A percentile compares a stretch with the other conserved stretches of the same genome.
phyloP scores from a whole-genome alignment of 2,888 invertebrate genomes.

The Bombylius major region DNA sequence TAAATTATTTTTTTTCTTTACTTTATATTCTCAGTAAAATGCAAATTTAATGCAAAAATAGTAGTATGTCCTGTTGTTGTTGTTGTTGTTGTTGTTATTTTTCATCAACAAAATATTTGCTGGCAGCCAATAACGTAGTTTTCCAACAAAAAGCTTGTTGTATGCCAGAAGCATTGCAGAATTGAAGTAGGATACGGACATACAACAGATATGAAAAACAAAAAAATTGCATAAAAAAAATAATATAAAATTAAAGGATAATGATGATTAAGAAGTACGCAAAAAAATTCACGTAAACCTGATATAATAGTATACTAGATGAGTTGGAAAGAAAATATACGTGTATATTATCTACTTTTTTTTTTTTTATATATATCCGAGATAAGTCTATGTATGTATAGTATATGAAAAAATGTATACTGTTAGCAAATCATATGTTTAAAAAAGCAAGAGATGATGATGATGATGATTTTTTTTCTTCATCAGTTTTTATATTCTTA shows the following conservation, averaged over 20 bases:
- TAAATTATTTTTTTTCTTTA: no score
- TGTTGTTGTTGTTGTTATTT: no score
- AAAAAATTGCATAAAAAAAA: neutral
- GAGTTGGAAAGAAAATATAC: slow-evolving; percentile 5
- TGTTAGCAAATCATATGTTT: no score
- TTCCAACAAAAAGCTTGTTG: neutral
- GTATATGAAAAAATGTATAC: no score
- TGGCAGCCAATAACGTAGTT: slow-evolving; percentile 8
- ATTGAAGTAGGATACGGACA: neutral
- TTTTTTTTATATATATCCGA: no score
- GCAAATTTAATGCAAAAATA: no score
- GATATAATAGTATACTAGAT: neutral
- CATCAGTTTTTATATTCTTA: slow-evolving; percentile 10
- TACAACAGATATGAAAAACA: neutral
- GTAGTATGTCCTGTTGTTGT: no score
- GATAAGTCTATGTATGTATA: no score
- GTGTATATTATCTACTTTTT: neutral
- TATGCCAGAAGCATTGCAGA: slow-evolving; percentile 12
- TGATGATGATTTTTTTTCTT: slow-evolving; percentile 1
- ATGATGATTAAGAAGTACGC: no score
- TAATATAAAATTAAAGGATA: neutral
- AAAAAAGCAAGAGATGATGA: no score
- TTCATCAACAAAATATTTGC: neutral
- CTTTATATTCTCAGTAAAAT: no score
- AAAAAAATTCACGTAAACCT: slow-evolving; percentile 4